These are phyloP conservation scores for Microplitis deprimator DNA, from an alignment of 2,888 invertebrate species.

Conservation along the genomic window DNA sequence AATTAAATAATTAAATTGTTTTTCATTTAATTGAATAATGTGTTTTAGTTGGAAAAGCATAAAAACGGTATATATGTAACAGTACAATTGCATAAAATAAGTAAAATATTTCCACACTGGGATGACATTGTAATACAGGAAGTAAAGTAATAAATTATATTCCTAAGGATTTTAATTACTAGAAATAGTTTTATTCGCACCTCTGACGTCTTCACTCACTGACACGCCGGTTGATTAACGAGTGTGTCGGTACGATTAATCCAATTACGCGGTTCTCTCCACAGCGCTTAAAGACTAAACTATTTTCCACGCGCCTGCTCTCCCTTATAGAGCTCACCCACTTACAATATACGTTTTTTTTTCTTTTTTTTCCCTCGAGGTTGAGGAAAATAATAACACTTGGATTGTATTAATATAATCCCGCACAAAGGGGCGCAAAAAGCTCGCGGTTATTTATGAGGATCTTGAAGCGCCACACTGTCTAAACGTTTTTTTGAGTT, in stretches of 20 bases:
- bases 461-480: constrained; percentile 38
- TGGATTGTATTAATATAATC: too few species aligned
- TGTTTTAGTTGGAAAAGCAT: too few species aligned
- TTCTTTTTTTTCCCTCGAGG: too few species aligned
- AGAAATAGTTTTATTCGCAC: constrained; percentile 39
- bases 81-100: not conserved
- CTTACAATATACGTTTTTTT: not conserved
- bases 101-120: not conserved
- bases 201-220: constrained; percentile 40
- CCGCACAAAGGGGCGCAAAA: not conserved
- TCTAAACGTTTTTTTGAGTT: not conserved
- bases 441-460: not conserved
- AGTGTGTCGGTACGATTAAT: constrained; percentile 35
- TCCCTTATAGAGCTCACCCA: not conserved
- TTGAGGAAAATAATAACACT: too few species aligned
- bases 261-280: constrained; percentile 41
- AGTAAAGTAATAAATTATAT: constrained; percentile 22
- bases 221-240: constrained; percentile 38
- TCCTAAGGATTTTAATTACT: constrained; percentile 40
- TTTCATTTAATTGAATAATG: too few species aligned
- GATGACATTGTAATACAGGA: not conserved
- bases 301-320: constrained; percentile 36
- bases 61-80: not conserved
- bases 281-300: constrained; percentile 18
- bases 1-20: too few species aligned